A percentile compares a stretch with the other conserved stretches of the same genome.
Conservation (phyloP, 1,140 invertebrate species). For the Drosophila paulistorum region DNA sequence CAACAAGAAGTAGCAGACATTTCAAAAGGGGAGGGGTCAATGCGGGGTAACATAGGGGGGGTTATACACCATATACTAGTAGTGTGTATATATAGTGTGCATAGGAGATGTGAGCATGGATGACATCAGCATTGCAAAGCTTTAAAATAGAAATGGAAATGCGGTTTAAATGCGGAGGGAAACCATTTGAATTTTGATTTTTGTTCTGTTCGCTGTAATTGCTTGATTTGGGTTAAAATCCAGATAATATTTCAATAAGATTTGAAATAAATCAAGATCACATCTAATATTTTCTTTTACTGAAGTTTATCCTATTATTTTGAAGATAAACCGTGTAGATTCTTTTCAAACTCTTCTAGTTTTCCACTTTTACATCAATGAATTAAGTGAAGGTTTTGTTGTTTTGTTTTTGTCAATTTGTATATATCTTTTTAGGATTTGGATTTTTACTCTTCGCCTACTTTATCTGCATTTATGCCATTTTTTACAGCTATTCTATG, state of each 20-base stretch:
- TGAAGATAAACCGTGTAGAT: too few species aligned
- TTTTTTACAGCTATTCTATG: too few species aligned
- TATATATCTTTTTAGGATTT: too few species aligned
- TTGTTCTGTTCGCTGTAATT: background rate
- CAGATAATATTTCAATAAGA: background rate
- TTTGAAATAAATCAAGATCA: too few species aligned
- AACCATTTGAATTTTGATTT: conserved; percentile 5
- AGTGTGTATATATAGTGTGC: conserved; percentile 29
- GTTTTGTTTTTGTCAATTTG: too few species aligned
- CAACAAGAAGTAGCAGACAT: conserved; percentile 10
- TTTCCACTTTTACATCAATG: too few species aligned
- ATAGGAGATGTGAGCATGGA: conserved; percentile 37
- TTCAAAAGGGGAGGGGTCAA: background rate
- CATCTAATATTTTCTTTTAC: too few species aligned
- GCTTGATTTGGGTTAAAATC: background rate
- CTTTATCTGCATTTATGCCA: too few species aligned
- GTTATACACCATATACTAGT: background rate
- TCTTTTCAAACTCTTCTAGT: too few species aligned
- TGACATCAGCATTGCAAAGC: conserved; percentile 56
- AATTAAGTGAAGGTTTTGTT: too few species aligned
- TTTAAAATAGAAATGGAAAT: conserved; percentile 48
- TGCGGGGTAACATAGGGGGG: background rate
- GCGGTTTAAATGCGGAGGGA: conserved; percentile 12
- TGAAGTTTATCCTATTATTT: too few species aligned
- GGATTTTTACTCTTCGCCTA: too few species aligned